Base-by-base conservation (phyloP, 2,888 invertebrate species). In the Pedicia rivosa region DNA sequence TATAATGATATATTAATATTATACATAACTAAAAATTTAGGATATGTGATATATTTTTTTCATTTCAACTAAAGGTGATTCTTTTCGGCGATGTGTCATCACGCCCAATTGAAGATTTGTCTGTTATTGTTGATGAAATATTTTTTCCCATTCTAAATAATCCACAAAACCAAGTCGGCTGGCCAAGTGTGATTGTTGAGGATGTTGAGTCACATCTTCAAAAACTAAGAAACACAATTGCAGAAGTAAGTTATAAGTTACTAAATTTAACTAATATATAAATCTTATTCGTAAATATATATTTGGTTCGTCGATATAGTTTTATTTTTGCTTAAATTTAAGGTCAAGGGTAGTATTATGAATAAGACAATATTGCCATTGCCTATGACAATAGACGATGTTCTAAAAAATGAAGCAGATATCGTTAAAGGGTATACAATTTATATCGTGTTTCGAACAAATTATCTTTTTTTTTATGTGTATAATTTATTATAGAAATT, bases 321-420 rank as follows among this genome's bases (percentile, higher is more conserved):
- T n/a, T n/a, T n/a, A n/a, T n/a, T n/a, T n/a, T n/a, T n/a, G n/a
- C n/a, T n/a, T n/a, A n/a, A 17, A 10, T 25, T 25, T 8, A 17
- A 35, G 35, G 35, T 35, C 8, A 25, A 25, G 55, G 91, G 91
- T 2, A 80, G 86, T 53, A 78, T 88, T 59, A 71, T 74, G 32
- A 88, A 87, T 47, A 79, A 86, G 57, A 88, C 86, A 0, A 69
- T 88, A 47, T 63, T 92, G 19, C 86, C 91, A 2, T 74, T 92
- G 68, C 91, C 91, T 1, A 70, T 78, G 46, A 80, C 78, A 3
- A 70, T 78, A 2, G 77, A 78, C 44, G 66, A 66, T 38, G 70
- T 84, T 17, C 75, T 74, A 50, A 64, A 70, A 14, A 70, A 70
- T 4, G 72, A 73, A 49, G 54, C 66, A 22, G 48, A 48, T 9